These are phyloP conservation scores for Orthosia incerta DNA, from an alignment of 2,888 invertebrate species.

Conservation along the genomic window DNA sequence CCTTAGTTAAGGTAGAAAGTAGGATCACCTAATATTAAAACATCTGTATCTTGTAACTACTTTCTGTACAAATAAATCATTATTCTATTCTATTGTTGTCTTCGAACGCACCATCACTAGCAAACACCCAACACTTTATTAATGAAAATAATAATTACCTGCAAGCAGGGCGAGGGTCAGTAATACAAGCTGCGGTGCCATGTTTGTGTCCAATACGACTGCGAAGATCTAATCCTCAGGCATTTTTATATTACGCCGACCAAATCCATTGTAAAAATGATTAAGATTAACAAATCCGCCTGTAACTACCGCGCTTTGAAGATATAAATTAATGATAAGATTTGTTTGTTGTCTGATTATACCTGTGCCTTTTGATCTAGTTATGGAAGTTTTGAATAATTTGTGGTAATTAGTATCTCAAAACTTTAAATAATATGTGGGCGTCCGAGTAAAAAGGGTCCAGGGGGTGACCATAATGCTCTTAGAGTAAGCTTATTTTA, in stretches of 20 bases:
- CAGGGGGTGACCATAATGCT: no score
- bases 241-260: slow-evolving; percentile 44
- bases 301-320: slow-evolving; percentile 49
- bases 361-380: slow-evolving; percentile 2
- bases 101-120: no score
- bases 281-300: slow-evolving; percentile 36
- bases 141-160: slow-evolving; percentile 47
- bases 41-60: no score
- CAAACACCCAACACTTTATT: not conserved
- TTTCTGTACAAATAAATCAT: no score
- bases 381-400: no score
- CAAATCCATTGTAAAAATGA: slow-evolving; percentile 49
- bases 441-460: no score
- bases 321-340: slow-evolving; percentile 38
- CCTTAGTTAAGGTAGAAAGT: no score
- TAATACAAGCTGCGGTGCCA: slow-evolving; percentile 44
- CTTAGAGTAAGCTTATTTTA: no score
- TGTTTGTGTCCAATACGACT: slow-evolving; percentile 37
- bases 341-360: slow-evolving; percentile 23
- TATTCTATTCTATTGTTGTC: no score
- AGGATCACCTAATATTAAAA: no score
- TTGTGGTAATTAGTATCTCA: no score
- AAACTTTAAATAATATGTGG: no score
- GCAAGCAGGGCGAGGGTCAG: slow-evolving; percentile 58
- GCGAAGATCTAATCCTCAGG: slow-evolving; percentile 11